Evolutionary conservation across 2,113 vertebrate species (phyloP), one percentile per base, ranked within the genome.

Genomic region (Podarcis muralis): DNA sequence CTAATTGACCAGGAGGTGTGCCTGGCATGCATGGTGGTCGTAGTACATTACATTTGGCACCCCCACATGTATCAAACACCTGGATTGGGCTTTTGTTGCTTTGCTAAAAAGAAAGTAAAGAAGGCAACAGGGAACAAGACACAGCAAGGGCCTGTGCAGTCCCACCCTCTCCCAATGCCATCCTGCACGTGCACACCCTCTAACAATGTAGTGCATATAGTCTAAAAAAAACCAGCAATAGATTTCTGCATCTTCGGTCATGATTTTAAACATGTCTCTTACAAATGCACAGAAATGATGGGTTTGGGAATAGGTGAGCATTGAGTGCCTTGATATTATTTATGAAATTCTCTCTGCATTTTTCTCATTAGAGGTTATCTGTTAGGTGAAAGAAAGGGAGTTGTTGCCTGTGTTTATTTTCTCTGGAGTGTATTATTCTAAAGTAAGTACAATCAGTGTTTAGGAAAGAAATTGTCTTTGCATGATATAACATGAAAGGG

Each of bases 211-310:
- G 62, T 83, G 75, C 85, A 92, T 85, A 81, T 84, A 83, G 18
- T 79, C 90, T 77, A 53, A 75, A 83, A 75, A 83, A 43, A 27
- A 88, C 79, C 77, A 88, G 86, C 87, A 74, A 87, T 0, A 20
- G 86, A 69, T 79, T 88, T 90, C 72, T 84, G 75, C 43, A 91
- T 92, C 79, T 85, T 62, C 82, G 91, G 88, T 83, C 84, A 59
- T 71, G 65, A 87, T 89, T 93, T 93, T 93, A 95, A 93, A 94
- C 93, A 90, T 78, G 81, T 6, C 82, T 89, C 93, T 92, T 92
- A 93, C 79, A 93, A 95, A 95, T 95, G 77, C 90, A 85, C 86
- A 91, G 90, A 95, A 96, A 94, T 90, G 92, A 93, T 93, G 48
- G 92, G 94, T 74, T 35, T 71, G 32, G 88, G 79, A 94, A 91